Percentiles rank a stretch among this genome's conserved stretches.
Evolutionary conservation across 1,140 invertebrate genomes (phyloP).

Genomic region (Kradibia gibbosae): DNA sequence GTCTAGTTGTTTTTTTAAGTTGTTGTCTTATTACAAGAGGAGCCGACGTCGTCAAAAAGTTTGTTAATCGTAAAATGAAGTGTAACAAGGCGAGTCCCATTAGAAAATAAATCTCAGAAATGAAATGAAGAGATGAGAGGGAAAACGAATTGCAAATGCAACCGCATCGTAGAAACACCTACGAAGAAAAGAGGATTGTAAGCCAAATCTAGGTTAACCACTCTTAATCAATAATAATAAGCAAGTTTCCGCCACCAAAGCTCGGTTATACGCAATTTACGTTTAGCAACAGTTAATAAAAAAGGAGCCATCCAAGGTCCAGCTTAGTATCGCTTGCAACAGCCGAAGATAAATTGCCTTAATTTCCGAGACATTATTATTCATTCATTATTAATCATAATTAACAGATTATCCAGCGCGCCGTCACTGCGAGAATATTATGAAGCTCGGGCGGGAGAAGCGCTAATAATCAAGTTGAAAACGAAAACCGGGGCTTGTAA

Average conservation of each 20-base stretch:
- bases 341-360: constrained; percentile 69
- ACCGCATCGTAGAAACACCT: not conserved
- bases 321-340: constrained; percentile 27
- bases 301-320: not conserved
- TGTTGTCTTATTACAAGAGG: not conserved
- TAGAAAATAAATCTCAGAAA: constrained; percentile 27
- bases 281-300: not conserved
- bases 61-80: constrained; percentile 37
- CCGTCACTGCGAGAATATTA: constrained; percentile 45
- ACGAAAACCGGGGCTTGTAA: constrained; percentile 23
- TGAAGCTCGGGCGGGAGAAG: not conserved
- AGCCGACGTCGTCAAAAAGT: not conserved
- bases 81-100: constrained; percentile 29
- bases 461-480: constrained; percentile 5
- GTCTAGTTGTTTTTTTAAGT: not conserved
- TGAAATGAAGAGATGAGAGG: constrained; percentile 11
- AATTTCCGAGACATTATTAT: constrained; percentile 71
- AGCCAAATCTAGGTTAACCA: constrained; percentile 25
- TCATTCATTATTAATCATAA: constrained; percentile 72
- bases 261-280: not conserved
- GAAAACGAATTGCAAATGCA: constrained; percentile 39
- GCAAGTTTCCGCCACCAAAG: constrained; percentile 24
- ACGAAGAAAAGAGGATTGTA: not conserved
- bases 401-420: constrained; percentile 63
- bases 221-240: constrained; percentile 39